Evolutionary conservation across 1,140 invertebrate species (phyloP).

Genomic region (Ditylenchus dipsaci): DNA sequence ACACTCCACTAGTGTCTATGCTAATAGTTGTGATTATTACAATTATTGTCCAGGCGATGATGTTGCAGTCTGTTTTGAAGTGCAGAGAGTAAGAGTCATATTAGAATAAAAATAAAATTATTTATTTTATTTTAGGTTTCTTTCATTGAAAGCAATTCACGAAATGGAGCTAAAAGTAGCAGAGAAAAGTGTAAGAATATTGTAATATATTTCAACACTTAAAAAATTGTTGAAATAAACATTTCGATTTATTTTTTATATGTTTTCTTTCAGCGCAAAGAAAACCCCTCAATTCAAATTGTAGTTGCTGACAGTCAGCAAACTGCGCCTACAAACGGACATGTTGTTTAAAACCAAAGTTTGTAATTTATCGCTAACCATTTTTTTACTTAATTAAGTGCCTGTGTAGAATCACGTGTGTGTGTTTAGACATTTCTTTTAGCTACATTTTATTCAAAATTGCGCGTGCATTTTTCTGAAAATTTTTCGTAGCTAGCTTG

Average conservation of each 20-base stretch:
- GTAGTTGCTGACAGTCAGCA: conserved; percentile 11
- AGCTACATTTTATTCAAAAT: no score
- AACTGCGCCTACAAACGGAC: no score
- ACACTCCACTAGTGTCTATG: conserved; percentile 22
- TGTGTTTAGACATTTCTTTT: no score
- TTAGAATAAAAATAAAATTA: no score
- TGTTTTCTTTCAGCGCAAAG: conserved; percentile 6
- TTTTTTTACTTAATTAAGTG: no score
- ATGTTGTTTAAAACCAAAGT: no score
- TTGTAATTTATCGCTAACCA: no score
- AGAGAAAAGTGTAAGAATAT: conserved; percentile 34
- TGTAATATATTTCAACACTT: neutral
- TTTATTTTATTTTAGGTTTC: conserved; percentile 18
- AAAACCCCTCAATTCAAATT: conserved; percentile 34
- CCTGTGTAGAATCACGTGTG: no score
- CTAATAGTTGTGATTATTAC: conserved; percentile 25
- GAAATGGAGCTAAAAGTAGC: conserved; percentile 44
- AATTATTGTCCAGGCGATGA: conserved; percentile 9
- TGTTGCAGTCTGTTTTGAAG: conserved; percentile 16
- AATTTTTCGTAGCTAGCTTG: no score
- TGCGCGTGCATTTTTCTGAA: no score
- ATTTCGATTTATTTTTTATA: neutral
- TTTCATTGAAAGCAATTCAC: conserved; percentile 34
- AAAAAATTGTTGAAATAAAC: neutral
- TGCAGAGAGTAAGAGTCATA: conserved; percentile 14